Conservation (phyloP, 2,888 invertebrate genomes). For the Agrotis clavis region DNA sequence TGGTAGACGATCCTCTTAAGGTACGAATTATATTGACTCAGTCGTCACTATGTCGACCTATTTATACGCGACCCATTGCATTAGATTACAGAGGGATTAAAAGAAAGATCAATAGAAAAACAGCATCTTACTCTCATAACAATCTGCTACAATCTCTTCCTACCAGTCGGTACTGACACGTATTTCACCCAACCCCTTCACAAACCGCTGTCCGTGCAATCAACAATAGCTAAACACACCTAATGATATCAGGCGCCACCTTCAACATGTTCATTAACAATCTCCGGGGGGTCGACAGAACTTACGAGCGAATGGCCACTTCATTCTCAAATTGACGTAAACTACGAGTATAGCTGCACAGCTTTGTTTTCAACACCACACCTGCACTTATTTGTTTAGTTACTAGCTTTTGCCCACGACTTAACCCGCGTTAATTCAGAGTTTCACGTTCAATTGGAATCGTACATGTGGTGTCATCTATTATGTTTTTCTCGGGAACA, state of each 20-base stretch:
- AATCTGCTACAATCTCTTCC: too few relatives aligned
- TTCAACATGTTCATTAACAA: constrained; percentile 39
- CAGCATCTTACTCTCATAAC: not conserved
- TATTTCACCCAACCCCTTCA: constrained; percentile 3
- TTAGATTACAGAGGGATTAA: too few relatives aligned
- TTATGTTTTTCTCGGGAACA: too few relatives aligned
- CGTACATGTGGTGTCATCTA: too few relatives aligned
- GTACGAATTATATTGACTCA: too few relatives aligned
- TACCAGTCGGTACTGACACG: not conserved
- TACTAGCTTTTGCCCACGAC: too few relatives aligned
- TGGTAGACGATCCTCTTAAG: too few relatives aligned
- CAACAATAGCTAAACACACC: constrained; percentile 22
- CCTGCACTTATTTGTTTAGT: not conserved
- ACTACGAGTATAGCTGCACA: constrained; percentile 28
- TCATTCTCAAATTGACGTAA: not conserved
- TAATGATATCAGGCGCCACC: constrained; percentile 8
- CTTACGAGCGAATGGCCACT: constrained; percentile 24
- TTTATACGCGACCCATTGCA: too few relatives aligned
- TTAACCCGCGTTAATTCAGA: too few relatives aligned
- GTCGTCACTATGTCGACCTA: too few relatives aligned
- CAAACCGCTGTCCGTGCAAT: constrained; percentile 1
- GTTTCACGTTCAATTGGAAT: too few relatives aligned
- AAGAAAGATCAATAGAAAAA: not conserved
- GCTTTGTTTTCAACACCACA: not conserved
- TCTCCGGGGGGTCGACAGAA: constrained; percentile 35